Conservation (phyloP, 2,888 invertebrate genomes). For the Euspilapteryx auroguttella region DNA sequence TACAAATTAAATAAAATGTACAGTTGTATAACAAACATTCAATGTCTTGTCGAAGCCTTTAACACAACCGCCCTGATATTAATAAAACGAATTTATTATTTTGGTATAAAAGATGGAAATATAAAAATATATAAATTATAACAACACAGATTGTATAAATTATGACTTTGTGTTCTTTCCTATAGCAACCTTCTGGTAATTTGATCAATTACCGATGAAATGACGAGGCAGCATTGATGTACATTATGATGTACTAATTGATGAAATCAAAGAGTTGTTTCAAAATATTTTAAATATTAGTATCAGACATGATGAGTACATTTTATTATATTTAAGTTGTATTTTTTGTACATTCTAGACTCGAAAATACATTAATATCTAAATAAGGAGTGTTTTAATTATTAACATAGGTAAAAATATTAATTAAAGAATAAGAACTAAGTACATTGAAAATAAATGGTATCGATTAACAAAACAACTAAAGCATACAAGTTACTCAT, state of each 20-base stretch:
- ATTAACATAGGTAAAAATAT: conserved; percentile 1
- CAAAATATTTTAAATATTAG: too few species aligned
- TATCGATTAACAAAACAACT: neutral
- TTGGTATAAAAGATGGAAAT: conserved; percentile 23
- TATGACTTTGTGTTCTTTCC: conserved; percentile 37
- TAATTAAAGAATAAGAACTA: neutral
- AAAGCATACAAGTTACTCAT: too few species aligned
- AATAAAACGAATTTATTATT: conserved; percentile 47
- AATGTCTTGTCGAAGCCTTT: conserved; percentile 42
- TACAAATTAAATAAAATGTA: conserved; percentile 26
- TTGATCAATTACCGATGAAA: conserved; percentile 39
- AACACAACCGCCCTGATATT: conserved; percentile 55
- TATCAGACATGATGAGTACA: conserved; percentile 43
- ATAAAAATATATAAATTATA: conserved; percentile 13
- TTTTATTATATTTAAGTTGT: conserved; percentile 66
- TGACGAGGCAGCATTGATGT: conserved; percentile 10
- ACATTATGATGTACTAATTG: conserved; percentile 19
- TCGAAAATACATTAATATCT: conserved; percentile 71
- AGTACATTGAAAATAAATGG: neutral
- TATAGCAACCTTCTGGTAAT: conserved; percentile 40
- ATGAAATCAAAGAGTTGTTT: too few species aligned
- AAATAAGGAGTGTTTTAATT: conserved; percentile 38
- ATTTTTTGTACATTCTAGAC: conserved; percentile 77
- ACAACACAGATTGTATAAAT: conserved; percentile 18
- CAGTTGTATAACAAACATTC: conserved; percentile 34